Percentiles rank a stretch among this genome's conserved stretches.
These are phyloP conservation scores for Metopia argyrocephala DNA, from an alignment of 2,888 invertebrate genomes.

Conservation along the genomic window DNA sequence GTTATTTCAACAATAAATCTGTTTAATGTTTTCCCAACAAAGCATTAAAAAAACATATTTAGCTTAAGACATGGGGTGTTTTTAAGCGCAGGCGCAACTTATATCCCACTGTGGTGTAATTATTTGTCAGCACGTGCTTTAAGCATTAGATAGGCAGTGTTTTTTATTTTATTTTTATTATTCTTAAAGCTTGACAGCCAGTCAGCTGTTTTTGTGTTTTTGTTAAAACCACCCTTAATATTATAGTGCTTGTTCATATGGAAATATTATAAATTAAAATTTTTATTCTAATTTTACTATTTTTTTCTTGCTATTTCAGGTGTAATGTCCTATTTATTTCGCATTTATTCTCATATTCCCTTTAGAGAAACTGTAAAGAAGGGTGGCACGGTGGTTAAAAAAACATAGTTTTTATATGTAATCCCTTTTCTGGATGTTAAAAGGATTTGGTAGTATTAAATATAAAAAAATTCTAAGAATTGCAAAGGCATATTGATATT, in stretches of 20 bases:
- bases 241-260: slow-evolving; percentile 18
- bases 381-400: neutral
- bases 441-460: no score
- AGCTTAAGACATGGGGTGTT: slow-evolving; percentile 26
- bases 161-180: neutral
- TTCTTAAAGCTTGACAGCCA: slow-evolving; percentile 12
- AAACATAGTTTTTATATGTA: neutral
- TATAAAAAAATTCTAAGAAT: no score
- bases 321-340: slow-evolving; percentile 9
- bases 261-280: neutral
- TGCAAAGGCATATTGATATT: no score
- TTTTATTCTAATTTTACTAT: slow-evolving; percentile 3
- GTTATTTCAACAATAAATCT: slow-evolving; percentile 36
- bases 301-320: slow-evolving; percentile 43
- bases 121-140: slow-evolving; percentile 40
- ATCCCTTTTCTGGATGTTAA: no score
- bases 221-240: no score
- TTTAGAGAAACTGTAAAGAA: neutral
- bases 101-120: slow-evolving; percentile 19
- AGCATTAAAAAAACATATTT: neutral
- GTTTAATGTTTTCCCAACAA: neutral
- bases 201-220: slow-evolving; percentile 26
- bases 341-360: neutral
- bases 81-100: slow-evolving; percentile 46
- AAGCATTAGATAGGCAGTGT: neutral